A percentile compares a stretch with the other conserved stretches of the same genome.
phyloP scores from a whole-genome alignment of 1,140 invertebrate species.

The Cyrtorhinus lividipennis region DNA sequence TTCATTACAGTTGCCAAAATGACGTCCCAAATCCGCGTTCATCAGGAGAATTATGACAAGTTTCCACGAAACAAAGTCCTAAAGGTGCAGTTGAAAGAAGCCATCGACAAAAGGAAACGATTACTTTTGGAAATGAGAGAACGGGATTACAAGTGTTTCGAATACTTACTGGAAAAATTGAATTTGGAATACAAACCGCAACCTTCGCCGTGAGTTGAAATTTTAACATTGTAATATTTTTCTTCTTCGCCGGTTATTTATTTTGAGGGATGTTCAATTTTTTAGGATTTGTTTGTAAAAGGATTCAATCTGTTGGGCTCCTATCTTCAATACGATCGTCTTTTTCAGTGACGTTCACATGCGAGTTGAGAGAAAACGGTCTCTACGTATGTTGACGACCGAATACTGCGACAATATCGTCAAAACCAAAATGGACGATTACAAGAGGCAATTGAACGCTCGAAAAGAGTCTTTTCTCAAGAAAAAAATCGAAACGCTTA shows the following conservation, averaged over 20 bases:
- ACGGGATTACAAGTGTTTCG: constrained; percentile 68
- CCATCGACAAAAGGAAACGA: constrained; percentile 62
- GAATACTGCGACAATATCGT: constrained; percentile 50
- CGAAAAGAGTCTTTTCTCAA: constrained; percentile 51
- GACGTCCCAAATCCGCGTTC: constrained; percentile 38
- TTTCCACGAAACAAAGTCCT: constrained; percentile 35
- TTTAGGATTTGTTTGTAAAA: too few species aligned
- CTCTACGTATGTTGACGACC: constrained; percentile 44
- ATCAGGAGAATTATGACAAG: constrained; percentile 35
- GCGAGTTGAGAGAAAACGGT: constrained; percentile 40
- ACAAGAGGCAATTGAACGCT: constrained; percentile 42
- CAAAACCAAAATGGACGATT: constrained; percentile 44
- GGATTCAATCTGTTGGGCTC: too few species aligned
- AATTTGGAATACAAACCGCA: constrained; percentile 57
- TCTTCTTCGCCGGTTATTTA: neutral
- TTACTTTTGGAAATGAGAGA: constrained; percentile 47
- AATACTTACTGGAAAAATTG: constrained; percentile 70
- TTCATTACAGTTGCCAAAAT: constrained; percentile 40
- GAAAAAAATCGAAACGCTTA: constrained; percentile 39
- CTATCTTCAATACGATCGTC: too few species aligned
- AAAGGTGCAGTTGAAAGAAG: constrained; percentile 45
- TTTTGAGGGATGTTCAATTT: neutral
- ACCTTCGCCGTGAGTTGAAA: constrained; percentile 28
- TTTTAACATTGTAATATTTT: neutral
- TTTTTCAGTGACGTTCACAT: constrained; percentile 15